phyloP scores from a whole-genome alignment of 2,797 vertebrate genomes.

The Pygocentrus nattereri region DNA sequence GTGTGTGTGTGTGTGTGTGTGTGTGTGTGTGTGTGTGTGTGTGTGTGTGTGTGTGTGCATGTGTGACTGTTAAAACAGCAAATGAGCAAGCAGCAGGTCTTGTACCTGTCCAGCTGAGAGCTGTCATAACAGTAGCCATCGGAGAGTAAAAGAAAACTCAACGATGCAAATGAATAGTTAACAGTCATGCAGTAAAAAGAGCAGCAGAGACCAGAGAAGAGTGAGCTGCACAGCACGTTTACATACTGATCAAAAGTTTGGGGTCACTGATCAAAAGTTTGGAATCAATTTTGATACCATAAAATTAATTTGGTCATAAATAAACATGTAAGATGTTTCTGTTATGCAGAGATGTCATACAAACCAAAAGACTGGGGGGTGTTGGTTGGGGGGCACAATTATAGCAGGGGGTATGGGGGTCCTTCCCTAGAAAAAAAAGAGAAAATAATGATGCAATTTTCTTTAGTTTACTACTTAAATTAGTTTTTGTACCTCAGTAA shows the following conservation, averaged over 20 bases:
- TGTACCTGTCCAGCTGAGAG: constrained; percentile 36
- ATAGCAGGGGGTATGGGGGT: too few species aligned
- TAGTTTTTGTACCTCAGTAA: too few species aligned
- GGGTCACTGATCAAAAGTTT: background rate
- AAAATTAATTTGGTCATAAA: too few species aligned
- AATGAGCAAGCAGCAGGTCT: constrained; percentile 38
- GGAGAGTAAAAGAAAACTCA: constrained; percentile 8
- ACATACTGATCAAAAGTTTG: background rate
- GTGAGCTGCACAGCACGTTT: background rate
- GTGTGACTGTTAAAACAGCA: constrained; percentile 26
- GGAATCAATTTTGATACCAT: background rate
- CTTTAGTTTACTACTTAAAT: too few species aligned
- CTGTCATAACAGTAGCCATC: constrained; percentile 28
- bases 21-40: constrained; percentile 16
- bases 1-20: constrained; percentile 16
- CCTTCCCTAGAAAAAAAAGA: too few species aligned
- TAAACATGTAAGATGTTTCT: too few species aligned
- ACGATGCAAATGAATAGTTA: constrained; percentile 26
- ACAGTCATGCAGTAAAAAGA: background rate
- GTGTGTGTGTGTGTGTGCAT: constrained; percentile 29
- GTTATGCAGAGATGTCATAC: too few species aligned
- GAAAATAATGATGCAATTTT: too few species aligned
- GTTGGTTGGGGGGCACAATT: too few species aligned
- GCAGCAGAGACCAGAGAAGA: background rate
- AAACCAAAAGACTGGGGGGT: too few species aligned